These are phyloP conservation scores for Torymus auratus DNA, from an alignment of 2,888 invertebrate genomes.

Conservation along the genomic window DNA sequence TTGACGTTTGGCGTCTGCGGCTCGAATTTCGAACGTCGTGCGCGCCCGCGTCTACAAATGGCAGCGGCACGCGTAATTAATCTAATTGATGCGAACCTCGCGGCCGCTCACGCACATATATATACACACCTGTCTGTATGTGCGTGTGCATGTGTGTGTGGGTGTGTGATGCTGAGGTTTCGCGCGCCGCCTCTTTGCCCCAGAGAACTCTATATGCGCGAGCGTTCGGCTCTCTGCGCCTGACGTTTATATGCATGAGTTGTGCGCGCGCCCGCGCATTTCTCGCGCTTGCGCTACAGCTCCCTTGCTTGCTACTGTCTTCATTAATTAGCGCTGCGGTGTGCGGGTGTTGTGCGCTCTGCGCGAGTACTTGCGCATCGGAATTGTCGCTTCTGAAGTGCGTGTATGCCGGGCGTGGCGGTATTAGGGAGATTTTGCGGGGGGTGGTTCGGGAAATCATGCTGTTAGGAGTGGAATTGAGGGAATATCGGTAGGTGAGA, in stretches of 20 bases:
- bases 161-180: neutral
- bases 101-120: constrained; percentile 52
- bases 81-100: constrained; percentile 68
- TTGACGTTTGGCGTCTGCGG: constrained; percentile 59
- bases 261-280: constrained; percentile 51
- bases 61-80: constrained; percentile 71
- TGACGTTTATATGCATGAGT: constrained; percentile 68
- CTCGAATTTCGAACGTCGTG: constrained; percentile 62
- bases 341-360: constrained; percentile 5
- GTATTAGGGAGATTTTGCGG: too few species aligned
- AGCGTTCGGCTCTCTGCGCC: constrained; percentile 65
- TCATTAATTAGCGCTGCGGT: constrained; percentile 72
- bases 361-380: too few species aligned
- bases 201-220: constrained; percentile 60
- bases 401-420: too few species aligned
- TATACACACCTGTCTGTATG: constrained; percentile 52
- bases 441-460: too few species aligned
- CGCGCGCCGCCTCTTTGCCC: neutral
- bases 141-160: constrained; percentile 50
- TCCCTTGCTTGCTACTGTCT: constrained; percentile 64
- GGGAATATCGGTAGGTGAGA: too few species aligned
- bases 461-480: too few species aligned
- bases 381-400: too few species aligned
- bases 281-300: neutral
- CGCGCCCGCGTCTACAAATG: constrained; percentile 64